Conservation (phyloP, 1,140 invertebrate genomes). For the Piezodorus guildinii region DNA sequence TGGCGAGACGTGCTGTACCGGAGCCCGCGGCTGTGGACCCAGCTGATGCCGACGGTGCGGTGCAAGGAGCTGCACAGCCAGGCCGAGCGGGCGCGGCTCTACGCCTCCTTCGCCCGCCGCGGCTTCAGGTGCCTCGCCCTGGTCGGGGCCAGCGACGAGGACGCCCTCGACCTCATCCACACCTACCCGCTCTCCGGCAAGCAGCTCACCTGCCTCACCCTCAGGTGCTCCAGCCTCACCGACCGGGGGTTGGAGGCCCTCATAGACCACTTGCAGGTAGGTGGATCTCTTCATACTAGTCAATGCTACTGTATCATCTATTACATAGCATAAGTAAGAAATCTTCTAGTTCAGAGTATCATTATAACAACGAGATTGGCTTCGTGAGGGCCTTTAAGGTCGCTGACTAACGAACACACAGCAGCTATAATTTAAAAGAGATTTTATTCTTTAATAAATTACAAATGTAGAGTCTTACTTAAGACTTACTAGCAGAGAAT, state of each 20-base stretch:
- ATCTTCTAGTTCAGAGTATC: no score
- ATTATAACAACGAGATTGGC: no score
- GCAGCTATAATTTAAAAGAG: no score
- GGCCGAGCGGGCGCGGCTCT: conserved; percentile 57
- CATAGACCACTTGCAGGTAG: conserved; percentile 71
- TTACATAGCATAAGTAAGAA: no score
- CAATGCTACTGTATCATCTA: no score
- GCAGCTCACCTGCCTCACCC: conserved; percentile 65
- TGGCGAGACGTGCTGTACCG: conserved; percentile 81
- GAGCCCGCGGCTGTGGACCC: conserved; percentile 69
- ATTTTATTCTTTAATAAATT: no score
- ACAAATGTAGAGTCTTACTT: no score
- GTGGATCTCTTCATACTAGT: no score
- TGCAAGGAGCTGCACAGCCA: conserved; percentile 64
- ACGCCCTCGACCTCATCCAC: conserved; percentile 74
- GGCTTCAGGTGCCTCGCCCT: conserved; percentile 76
- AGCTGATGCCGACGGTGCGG: conserved; percentile 66
- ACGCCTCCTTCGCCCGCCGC: conserved; percentile 66
- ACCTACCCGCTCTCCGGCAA: conserved; percentile 71
- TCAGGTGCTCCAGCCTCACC: conserved; percentile 75
- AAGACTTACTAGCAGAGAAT: no score
- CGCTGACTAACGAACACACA: no score
- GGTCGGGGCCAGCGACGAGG: conserved; percentile 75
- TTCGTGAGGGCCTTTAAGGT: no score
- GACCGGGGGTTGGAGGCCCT: conserved; percentile 77